Percentiles rank a stretch among this genome's conserved stretches.
phyloP scores from a whole-genome alignment of 2,797 vertebrate species.

The Strix occidentalis region DNA sequence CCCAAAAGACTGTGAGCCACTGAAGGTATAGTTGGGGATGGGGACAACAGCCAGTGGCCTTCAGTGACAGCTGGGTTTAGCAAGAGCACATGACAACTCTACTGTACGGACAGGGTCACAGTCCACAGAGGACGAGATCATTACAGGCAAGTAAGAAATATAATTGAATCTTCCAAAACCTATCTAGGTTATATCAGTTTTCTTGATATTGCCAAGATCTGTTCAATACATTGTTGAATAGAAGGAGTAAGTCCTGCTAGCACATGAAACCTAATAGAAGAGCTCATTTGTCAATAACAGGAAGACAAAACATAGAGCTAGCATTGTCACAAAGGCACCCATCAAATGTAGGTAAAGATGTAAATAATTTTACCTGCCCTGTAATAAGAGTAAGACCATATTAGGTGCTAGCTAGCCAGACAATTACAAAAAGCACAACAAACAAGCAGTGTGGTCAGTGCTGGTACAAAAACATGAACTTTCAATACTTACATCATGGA shows the following conservation, averaged over 20 bases:
- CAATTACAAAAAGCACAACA: not conserved
- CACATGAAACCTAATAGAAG: not conserved
- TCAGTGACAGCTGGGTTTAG: not conserved
- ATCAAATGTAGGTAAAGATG: not conserved
- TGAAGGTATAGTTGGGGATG: not conserved
- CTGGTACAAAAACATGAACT: not conserved
- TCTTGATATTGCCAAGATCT: not conserved
- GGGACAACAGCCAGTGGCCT: not conserved
- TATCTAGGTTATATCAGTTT: not conserved
- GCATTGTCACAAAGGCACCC: not conserved
- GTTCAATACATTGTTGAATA: not conserved
- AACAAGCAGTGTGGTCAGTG: not conserved
- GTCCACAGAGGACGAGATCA: not conserved
- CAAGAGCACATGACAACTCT: not conserved
- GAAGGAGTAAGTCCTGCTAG: not conserved
- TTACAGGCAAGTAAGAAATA: not conserved
- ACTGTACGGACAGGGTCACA: not conserved
- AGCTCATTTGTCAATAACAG: not conserved
- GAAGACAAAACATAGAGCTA: not conserved
- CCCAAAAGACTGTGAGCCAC: not conserved
- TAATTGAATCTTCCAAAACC: not conserved
- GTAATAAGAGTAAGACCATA: not conserved
- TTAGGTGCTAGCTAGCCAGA: not conserved
- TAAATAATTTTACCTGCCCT: not conserved
- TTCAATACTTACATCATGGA: not conserved